A percentile compares a stretch with the other conserved stretches of the same genome.
Evolutionary conservation across 2,113 vertebrate species (phyloP).

Genomic region (Cygnus atratus): DNA sequence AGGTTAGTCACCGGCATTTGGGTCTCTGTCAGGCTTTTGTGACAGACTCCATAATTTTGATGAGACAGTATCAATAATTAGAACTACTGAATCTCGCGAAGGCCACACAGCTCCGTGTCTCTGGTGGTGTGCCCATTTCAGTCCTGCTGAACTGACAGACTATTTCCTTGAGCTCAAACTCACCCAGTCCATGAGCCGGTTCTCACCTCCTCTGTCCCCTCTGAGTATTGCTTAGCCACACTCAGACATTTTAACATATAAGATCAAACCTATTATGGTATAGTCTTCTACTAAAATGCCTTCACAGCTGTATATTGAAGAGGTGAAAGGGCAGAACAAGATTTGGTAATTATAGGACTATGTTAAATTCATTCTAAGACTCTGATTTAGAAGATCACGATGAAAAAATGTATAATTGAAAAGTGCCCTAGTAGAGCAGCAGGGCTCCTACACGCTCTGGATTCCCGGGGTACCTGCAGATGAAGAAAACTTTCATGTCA

Average conservation of each 20-base stretch:
- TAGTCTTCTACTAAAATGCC: not conserved
- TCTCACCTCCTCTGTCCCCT: not conserved
- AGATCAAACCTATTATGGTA: not conserved
- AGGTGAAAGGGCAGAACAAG: not conserved
- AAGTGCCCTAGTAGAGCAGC: not conserved
- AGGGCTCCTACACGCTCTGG: not conserved
- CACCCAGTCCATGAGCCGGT: not conserved
- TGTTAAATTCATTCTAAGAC: not conserved
- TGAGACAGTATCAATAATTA: not conserved
- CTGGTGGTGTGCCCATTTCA: fast-evolving
- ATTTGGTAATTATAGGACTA: not conserved
- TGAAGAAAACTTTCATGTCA: conserved; percentile 17
- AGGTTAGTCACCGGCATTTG: not conserved
- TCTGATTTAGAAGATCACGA: not conserved
- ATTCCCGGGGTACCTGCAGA: conserved; percentile 11
- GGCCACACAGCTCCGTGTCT: fast-evolving
- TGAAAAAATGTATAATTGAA: not conserved
- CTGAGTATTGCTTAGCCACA: not conserved
- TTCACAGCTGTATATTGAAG: not conserved
- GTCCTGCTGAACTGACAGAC: not conserved
- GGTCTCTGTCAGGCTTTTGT: not conserved
- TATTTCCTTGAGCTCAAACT: not conserved
- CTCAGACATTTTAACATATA: not conserved
- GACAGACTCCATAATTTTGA: not conserved
- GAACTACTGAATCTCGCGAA: not conserved